phyloP scores from a whole-genome alignment of 2,113 vertebrate genomes.

The Gallinago jamesoni region DNA sequence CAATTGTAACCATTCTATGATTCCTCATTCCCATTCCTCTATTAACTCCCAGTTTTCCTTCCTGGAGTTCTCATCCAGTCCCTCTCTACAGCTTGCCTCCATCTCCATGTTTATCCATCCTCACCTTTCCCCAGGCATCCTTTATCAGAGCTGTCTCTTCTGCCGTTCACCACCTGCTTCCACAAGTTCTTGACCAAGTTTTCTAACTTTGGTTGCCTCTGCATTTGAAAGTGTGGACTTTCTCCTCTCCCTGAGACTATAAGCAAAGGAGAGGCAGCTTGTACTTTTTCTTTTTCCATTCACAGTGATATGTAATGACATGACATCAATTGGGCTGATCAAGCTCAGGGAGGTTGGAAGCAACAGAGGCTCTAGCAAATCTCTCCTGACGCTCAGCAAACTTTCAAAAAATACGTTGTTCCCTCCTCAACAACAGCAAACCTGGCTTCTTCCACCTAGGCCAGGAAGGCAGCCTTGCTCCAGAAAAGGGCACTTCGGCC shows the following conservation, averaged over 20 bases:
- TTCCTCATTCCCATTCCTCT: not conserved
- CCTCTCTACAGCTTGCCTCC: not conserved
- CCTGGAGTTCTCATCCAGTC: not conserved
- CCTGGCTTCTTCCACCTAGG: not conserved
- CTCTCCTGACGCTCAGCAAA: not conserved
- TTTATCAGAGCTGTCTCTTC: not conserved
- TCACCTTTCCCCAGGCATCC: not conserved
- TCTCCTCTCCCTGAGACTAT: not conserved
- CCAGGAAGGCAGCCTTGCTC: not conserved
- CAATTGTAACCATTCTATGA: not conserved
- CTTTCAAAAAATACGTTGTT: not conserved
- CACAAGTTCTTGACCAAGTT: not conserved
- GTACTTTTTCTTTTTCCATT: not conserved
- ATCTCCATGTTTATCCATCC: not conserved
- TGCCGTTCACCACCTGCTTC: not conserved
- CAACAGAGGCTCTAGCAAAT: not conserved
- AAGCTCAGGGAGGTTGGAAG: not conserved
- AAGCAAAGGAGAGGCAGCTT: not conserved
- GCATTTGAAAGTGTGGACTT: not conserved
- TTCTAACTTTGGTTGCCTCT: not conserved
- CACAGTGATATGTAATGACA: not conserved
- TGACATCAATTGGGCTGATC: not conserved
- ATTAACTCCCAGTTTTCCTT: not conserved
- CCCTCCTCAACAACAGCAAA: not conserved
- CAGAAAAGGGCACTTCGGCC: not conserved